Evolutionary conservation across 2,113 vertebrate genomes (phyloP).

Genomic region (Mustelus asterias): DNA sequence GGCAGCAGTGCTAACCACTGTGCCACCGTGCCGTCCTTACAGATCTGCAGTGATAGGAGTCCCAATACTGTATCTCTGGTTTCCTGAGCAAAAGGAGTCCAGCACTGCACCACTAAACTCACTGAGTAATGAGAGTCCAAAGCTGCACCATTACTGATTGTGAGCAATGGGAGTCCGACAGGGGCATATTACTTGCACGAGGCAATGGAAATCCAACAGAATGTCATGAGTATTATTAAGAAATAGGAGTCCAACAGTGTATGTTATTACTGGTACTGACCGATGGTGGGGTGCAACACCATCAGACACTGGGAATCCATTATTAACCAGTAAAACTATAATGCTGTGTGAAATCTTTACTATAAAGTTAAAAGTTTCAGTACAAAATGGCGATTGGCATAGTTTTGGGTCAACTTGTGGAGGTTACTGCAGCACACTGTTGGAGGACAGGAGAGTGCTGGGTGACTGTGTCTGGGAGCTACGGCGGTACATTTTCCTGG

Average conservation of each 20-base stretch:
- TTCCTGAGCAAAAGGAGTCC: not conserved
- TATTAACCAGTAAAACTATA: not conserved
- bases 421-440: not conserved
- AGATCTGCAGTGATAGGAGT: not conserved
- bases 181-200: not conserved
- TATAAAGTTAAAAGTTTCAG: not conserved
- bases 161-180: not conserved
- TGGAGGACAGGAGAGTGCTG: not conserved
- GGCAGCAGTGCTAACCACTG: not conserved
- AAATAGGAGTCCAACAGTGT: not conserved
- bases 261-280: not conserved
- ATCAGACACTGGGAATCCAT: not conserved
- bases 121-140: not conserved
- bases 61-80: not conserved
- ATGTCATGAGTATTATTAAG: no score
- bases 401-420: not conserved
- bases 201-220: not conserved
- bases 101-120: not conserved
- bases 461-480: not conserved
- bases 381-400: not conserved
- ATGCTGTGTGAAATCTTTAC: not conserved
- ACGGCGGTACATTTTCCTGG: no score
- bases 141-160: not conserved
- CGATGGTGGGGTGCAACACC: not conserved
- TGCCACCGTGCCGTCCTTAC: not conserved